Base-by-base conservation (phyloP, 2,797 vertebrate genomes). In the Lemur catta region DNA sequence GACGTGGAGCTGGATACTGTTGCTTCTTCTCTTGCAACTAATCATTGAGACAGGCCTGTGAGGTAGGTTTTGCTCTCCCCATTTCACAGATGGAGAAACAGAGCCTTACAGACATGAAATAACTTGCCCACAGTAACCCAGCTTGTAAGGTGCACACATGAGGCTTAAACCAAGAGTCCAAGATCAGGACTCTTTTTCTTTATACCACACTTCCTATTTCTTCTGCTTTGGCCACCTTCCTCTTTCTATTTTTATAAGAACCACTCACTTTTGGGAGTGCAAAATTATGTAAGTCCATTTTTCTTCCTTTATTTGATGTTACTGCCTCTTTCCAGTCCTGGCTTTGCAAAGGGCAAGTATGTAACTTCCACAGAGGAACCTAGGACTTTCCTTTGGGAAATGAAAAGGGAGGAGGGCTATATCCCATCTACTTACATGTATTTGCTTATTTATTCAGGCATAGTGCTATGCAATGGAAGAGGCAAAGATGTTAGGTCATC, bases 221-320 rank as follows among this genome's bases (percentile, higher is more conserved):
- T 91, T 67, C 22, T 28, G 17, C 28, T 65, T 76, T 82, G 91
- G 41, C 22, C 30, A 79, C 43, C 11, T 67, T 87, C 14, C 8
- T 10, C 10, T 81, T 90, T 92, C 43, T 91, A 2, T 88, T 96
- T 78, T 91, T 94, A 20, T 82, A 91, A 90, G 55, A 61, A 75
- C 33, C 26, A 81, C 69, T 88, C 48, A 48, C 33, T 46, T 71
- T 33, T 4, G 17, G 26, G 33, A n/a, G 11, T 65, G 24, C 4
- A 93, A 57, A 89, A 89, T 72, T 76, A 81, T 65, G 41, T 1
- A 82, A 82, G 24, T 22, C 15, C 13, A 43, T 20, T 57, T 72
- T 84, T 76, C 12, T 92, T 15, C 35, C 30, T 61, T 85, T 43
- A 67, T 79, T 93, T 67, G 52, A 76, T 26, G 17, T 75, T 63